phyloP scores from a whole-genome alignment of 2,797 vertebrate species.

The Pseudochirops corinnae region DNA sequence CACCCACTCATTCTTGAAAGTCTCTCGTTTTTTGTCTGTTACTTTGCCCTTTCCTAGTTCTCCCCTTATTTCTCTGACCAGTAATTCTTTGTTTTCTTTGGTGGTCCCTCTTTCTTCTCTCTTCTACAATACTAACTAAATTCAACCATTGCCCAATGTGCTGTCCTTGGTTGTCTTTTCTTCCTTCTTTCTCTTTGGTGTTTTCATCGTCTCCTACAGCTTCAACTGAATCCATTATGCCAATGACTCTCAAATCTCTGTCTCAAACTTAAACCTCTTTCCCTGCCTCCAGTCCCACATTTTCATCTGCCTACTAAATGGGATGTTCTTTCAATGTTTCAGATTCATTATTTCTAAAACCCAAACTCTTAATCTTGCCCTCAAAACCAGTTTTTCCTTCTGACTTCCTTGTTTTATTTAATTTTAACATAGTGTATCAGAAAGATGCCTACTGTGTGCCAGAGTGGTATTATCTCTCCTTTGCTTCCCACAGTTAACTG shows the following conservation, averaged over 20 bases:
- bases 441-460: not conserved
- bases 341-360: not conserved
- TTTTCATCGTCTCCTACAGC: not conserved
- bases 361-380: not conserved
- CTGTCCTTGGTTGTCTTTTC: not conserved
- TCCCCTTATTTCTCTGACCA: not conserved
- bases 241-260: not conserved
- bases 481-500: not conserved
- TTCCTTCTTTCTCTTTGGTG: not conserved
- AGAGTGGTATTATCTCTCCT: not conserved
- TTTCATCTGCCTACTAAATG: not conserved
- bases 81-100: not conserved
- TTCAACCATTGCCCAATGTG: not conserved
- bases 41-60: not conserved
- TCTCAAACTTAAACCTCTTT: not conserved
- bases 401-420: not conserved
- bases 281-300: too few relatives aligned
- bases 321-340: not conserved
- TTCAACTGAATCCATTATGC: not conserved
- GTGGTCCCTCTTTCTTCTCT: not conserved
- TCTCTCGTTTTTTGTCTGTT: not conserved
- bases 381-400: not conserved
- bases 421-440: not conserved
- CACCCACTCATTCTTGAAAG: not conserved
- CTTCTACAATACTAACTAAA: not conserved